Evolutionary conservation across 2,797 vertebrate genomes (phyloP).

Genomic region (Syndactyla subalaris): DNA sequence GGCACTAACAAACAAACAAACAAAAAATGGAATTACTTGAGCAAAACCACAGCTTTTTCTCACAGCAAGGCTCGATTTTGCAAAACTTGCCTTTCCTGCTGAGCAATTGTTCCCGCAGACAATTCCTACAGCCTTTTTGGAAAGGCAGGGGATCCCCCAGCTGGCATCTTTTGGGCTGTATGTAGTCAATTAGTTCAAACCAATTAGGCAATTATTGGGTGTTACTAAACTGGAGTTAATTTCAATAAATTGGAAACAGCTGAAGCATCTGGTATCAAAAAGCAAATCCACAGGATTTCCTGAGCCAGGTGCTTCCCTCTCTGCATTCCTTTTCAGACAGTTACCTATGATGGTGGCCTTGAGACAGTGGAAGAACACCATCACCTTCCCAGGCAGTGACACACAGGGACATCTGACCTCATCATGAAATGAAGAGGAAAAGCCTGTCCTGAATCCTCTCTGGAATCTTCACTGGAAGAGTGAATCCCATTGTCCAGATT

Average conservation of each 20-base stretch:
- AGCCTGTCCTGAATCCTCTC: not conserved
- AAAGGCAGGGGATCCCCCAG: conserved; percentile 3
- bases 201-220: conserved; percentile 15
- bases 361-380: conserved; percentile 49
- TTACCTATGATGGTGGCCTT: conserved; percentile 51
- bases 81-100: conserved; percentile 27
- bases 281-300: not conserved
- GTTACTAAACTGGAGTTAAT: not conserved
- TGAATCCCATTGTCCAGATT: not conserved
- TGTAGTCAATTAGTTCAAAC: conserved; percentile 21
- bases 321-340: not conserved
- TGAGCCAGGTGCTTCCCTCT: not conserved
- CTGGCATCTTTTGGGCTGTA: conserved; percentile 23
- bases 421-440: not conserved
- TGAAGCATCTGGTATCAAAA: not conserved
- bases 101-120: conserved; percentile 41
- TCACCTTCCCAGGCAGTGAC: conserved; percentile 32
- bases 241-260: not conserved
- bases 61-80: conserved; percentile 3
- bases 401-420: conserved; percentile 48
- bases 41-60: conserved; percentile 33
- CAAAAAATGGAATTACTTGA: not conserved
- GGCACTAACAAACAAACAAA: not conserved
- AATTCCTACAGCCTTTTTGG: not conserved
- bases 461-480: not conserved